A percentile compares a stretch with the other conserved stretches of the same genome.
phyloP scores from a whole-genome alignment of 2,888 invertebrate genomes.

The Sminthurinus aureus region DNA sequence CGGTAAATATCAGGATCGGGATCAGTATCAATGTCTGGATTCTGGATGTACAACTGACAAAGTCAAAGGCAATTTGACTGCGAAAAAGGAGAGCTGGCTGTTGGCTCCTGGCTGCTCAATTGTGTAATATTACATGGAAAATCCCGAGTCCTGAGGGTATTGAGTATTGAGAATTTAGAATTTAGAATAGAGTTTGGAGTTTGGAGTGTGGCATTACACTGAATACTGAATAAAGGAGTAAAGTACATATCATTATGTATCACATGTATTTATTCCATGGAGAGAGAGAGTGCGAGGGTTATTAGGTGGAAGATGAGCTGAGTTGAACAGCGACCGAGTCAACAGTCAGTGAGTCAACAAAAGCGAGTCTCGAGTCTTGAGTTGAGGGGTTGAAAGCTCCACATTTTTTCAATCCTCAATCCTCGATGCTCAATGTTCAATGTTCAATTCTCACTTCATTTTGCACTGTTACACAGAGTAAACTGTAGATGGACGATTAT shows the following conservation, averaged over 20 bases:
- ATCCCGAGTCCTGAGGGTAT: too few relatives aligned
- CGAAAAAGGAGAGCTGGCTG: background rate
- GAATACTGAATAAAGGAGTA: too few relatives aligned
- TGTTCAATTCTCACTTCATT: background rate
- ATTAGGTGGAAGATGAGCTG: conserved; percentile 21
- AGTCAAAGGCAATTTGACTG: background rate
- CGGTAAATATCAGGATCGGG: conserved; percentile 3
- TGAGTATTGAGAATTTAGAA: too few relatives aligned
- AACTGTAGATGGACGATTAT: background rate
- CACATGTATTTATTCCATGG: too few relatives aligned
- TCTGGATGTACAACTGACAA: background rate
- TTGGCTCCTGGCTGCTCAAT: too few relatives aligned
- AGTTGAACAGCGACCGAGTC: conserved; percentile 1
- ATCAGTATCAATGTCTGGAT: background rate
- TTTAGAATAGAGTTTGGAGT: too few relatives aligned
- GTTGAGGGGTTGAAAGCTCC: conserved; percentile 8
- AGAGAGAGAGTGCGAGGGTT: conserved; percentile 1
- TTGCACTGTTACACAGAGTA: background rate
- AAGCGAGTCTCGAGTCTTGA: background rate
- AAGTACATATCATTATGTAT: too few relatives aligned
- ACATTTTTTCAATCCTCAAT: background rate
- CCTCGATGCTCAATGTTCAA: background rate
- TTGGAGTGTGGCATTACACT: too few relatives aligned
- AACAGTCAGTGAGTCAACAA: background rate
- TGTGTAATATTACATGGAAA: too few relatives aligned